phyloP scores from a whole-genome alignment of 1,140 invertebrate species.

The Gryllus bimaculatus region DNA sequence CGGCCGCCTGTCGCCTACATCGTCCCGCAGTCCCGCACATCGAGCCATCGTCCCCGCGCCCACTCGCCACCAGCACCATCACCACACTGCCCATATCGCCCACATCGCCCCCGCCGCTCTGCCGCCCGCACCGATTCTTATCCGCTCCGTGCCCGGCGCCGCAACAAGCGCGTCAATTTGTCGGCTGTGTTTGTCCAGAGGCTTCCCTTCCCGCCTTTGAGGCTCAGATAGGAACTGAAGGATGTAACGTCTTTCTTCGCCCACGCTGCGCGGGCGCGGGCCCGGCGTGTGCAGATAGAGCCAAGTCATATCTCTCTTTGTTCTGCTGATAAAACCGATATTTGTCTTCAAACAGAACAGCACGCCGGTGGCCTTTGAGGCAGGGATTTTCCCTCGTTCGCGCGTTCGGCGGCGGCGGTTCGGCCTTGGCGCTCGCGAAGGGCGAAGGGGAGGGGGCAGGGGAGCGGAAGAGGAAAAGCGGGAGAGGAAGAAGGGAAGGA shows the following conservation, averaged over 20 bases:
- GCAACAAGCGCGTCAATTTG: constrained; percentile 3
- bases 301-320: constrained; percentile 4
- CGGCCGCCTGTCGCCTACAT: no score
- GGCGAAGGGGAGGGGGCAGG: no score
- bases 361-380: background rate
- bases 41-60: no score
- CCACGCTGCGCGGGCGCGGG: background rate
- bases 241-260: background rate
- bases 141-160: background rate
- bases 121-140: background rate
- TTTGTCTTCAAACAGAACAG: background rate
- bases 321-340: constrained; percentile 4
- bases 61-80: no score
- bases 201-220: background rate
- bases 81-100: no score
- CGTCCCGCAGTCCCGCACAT: no score
- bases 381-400: background rate
- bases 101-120: background rate
- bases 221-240: background rate
- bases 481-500: background rate
- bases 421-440: background rate
- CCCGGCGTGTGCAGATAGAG: background rate
- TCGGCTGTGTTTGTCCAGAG: background rate
- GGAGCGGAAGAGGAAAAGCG: background rate
- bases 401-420: background rate